Base-by-base conservation (phyloP, 2,888 invertebrate genomes). In the Zaprionus lineosus region DNA sequence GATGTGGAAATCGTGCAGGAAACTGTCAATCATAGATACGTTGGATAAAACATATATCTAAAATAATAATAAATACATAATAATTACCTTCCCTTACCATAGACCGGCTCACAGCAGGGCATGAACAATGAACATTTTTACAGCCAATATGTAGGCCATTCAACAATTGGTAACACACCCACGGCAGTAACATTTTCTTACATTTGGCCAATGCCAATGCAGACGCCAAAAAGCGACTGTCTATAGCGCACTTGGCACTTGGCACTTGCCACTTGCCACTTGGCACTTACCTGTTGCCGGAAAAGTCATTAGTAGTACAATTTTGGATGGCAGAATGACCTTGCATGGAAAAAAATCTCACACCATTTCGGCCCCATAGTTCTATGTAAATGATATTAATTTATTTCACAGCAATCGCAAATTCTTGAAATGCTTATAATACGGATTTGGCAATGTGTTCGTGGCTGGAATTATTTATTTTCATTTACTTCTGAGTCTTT, bases 331-430 rank as follows among this genome's bases (percentile, higher is more conserved):
- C 43, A 26, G 8, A 36, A 7, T 43, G 64, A 69, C 67, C 70
- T 68, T 69, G 33, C 39, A 36, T 43, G 24, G 19, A 52, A 31
- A 33, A 41, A 56, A 46, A 59, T 56, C 64, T 64, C 64, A 64
- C 73, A 68, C 68, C 68, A 71, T 68, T 72, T 68, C 6, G 52
- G 56, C 50, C 34, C 70, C 70, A 69, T 66, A 72, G 58, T 58
- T 69, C 70, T 59, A 74, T 73, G 74, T 40, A 70, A 62, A 70
- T 68, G 39, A 37, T 24, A 40, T 53, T 15, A 8, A 24, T 24
- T 24, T 21, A 58, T 51, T 59, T 51, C 19, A 37, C 55, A 43
- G 40, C 46, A 48, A 19, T 46, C 37, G 64, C 33, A 47, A 59
- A 53, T 67, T 72, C 51, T 57, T 18, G 3, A 56, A 41, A 50